A percentile compares a stretch with the other conserved stretches of the same genome.
Evolutionary conservation across 2,797 vertebrate species (phyloP).

Genomic region (Numenius phaeopus): DNA sequence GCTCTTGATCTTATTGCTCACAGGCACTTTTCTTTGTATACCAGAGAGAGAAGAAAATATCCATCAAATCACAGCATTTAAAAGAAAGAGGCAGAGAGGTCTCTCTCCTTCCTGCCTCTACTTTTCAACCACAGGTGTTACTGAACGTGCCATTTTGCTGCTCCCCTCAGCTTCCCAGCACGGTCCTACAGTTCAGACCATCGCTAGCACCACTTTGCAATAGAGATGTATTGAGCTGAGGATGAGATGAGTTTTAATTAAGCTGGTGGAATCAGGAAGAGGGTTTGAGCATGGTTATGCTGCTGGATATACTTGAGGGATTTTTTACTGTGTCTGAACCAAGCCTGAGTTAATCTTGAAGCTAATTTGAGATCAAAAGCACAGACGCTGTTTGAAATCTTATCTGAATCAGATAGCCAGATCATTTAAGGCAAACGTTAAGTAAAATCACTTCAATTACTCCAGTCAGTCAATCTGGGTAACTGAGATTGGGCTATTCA

Average conservation of each 20-base stretch:
- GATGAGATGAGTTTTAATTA: background rate
- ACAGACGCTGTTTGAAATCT: constrained; percentile 59
- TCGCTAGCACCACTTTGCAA: background rate
- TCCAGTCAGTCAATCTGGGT: constrained; percentile 2
- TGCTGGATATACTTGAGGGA: background rate
- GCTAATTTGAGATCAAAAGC: constrained; percentile 66
- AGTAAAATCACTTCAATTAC: constrained; percentile 21
- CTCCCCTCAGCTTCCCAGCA: background rate
- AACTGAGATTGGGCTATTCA: background rate
- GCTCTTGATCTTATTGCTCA: background rate
- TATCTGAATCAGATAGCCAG: constrained; percentile 48
- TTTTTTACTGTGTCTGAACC: background rate
- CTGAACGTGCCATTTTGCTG: background rate
- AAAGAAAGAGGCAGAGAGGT: background rate
- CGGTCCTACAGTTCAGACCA: background rate
- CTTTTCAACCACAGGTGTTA: background rate
- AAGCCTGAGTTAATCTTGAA: constrained; percentile 2
- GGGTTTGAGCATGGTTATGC: background rate
- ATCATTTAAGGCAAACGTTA: constrained; percentile 36
- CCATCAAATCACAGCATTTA: background rate
- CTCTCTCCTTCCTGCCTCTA: background rate
- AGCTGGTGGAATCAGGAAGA: background rate
- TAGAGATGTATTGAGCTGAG: background rate
- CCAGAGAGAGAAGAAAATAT: background rate
- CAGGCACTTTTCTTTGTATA: background rate